Base-by-base conservation (phyloP, 2,888 invertebrate species). In the Exocentrus adspersus region DNA sequence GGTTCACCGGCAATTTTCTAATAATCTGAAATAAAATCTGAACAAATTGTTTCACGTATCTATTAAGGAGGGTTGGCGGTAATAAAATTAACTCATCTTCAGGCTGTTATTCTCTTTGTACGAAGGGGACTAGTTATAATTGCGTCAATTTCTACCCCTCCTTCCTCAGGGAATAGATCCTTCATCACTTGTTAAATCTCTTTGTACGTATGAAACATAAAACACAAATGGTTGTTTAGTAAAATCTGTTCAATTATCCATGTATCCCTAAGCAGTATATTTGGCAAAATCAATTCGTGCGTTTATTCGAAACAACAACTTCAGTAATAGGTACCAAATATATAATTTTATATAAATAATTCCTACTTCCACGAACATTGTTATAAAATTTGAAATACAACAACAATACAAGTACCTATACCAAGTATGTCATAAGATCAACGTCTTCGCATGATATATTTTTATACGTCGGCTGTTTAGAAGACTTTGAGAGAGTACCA, bases 91-190 rank as follows among this genome's bases (percentile, higher is more conserved):
- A 70, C 67, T 72, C 67, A 68, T 68, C 63, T 69, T 69, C 53
- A 53, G 62, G 61, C 69, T 71, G 70, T 71, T 72, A 72, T 73
- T 70, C 65, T 70, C 68, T 42, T 57, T 62, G 62, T 56, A 64
- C 57, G 46, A 63, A 64, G 70, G 72, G 73, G 70, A 58, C 41
- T 66, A 64, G 62, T 62, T 70, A 68, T 73, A 73, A 73, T 73
- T 71, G 70, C 72, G 69, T 73, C 74, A 73, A 72, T 74, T 72
- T 66, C 58, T 56, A 68, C 72, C 69, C 69, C 72, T 70, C 71
- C 64, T 70, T 68, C 71, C 65, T 69, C 59, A 61, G 69, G 71
- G 66, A 71, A 65, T 68, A 64, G 52, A 46, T 68, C 62, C 70
- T 68, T 73, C 72, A 70, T 70, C 74, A 71, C 72, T 69, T 74